These are phyloP conservation scores for human DNA, from an alignment of 2,113 vertebrate genomes.

Conservation along the genomic window GRCh38 chr2:59587501-59588000, in stretches of 20 bases:
- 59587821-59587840: background rate
- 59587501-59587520: constrained; percentile 58
- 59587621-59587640: constrained; percentile 59
- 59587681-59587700: background rate
- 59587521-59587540: background rate
- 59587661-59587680: background rate
- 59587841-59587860: background rate
- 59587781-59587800: background rate
- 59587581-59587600: constrained; percentile 32
- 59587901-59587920: background rate
- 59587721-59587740: fast-evolving
- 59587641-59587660: background rate
- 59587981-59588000: background rate
- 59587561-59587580: background rate
- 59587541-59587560: constrained; percentile 60
- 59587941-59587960: background rate
- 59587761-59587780: background rate
- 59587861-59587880: background rate
- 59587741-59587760: background rate
- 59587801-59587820: background rate
- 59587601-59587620: constrained; percentile 47
- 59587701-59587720: background rate
- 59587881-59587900: constrained; percentile 45
- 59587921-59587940: background rate
- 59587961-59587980: background rate